phyloP scores from a whole-genome alignment of 2,888 invertebrate genomes.

The Monopis laevigella region DNA sequence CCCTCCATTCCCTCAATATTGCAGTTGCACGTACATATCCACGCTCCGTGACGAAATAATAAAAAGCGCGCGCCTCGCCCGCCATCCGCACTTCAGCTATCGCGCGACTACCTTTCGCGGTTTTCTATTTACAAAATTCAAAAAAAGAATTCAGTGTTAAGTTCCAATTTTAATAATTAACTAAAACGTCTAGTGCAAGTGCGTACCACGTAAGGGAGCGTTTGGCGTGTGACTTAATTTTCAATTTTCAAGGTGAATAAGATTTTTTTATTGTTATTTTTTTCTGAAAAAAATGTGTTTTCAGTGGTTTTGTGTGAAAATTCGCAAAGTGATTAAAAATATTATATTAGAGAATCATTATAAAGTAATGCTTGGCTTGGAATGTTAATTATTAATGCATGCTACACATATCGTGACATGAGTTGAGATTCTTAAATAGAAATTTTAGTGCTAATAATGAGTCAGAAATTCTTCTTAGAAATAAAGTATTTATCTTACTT shows the following conservation, averaged over 20 bases:
- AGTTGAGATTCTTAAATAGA: too few species aligned
- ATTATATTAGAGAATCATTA: background rate
- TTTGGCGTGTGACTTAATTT: conserved; percentile 60
- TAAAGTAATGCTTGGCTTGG: too few species aligned
- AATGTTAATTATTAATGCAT: too few species aligned
- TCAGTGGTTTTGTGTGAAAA: background rate
- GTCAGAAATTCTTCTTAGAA: too few species aligned
- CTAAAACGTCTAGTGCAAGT: conserved; percentile 60
- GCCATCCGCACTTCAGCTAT: conserved; percentile 31
- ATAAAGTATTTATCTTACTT: too few species aligned
- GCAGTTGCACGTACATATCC: conserved; percentile 32
- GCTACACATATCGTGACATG: too few species aligned
- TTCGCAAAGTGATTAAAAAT: background rate
- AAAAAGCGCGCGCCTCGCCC: conserved; percentile 40
- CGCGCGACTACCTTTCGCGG: conserved; percentile 8
- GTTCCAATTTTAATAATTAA: conserved; percentile 26
- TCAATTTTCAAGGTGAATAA: conserved; percentile 56
- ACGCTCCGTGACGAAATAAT: conserved; percentile 59
- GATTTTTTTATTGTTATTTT: conserved; percentile 22
- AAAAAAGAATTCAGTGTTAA: conserved; percentile 20
- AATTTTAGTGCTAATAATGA: too few species aligned
- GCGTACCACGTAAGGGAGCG: conserved; percentile 48
- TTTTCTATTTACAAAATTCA: conserved; percentile 20
- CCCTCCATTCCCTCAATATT: conserved; percentile 29
- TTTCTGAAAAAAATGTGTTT: background rate